Evolutionary conservation across 2,113 vertebrate genomes (phyloP).

Genomic region (Megatriorchis doriae): DNA sequence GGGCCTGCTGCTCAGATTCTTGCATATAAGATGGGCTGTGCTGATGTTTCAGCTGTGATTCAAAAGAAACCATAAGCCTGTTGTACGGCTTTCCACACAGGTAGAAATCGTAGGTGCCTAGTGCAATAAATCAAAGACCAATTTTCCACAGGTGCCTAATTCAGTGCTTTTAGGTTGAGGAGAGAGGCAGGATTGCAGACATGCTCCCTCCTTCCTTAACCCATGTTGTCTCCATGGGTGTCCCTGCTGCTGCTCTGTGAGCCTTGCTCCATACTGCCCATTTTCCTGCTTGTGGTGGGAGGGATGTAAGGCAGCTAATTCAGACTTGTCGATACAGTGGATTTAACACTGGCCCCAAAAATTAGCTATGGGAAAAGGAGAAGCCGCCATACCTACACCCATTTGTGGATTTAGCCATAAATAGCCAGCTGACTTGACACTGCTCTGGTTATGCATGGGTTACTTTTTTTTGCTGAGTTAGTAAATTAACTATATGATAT

Average conservation of each 20-base stretch:
- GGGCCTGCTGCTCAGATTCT: neutral
- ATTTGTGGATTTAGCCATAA: neutral
- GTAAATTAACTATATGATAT: neutral
- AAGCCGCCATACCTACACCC: rapidly evolving
- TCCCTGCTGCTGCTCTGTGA: neutral
- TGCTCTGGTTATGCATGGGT: neutral
- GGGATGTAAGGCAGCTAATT: neutral
- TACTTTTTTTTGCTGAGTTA: neutral
- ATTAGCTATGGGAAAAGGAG: neutral
- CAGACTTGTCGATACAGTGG: neutral
- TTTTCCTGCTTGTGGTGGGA: neutral
- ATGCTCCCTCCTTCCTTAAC: neutral
- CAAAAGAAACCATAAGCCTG: neutral
- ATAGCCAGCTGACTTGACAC: neutral
- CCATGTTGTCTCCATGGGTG: rapidly evolving
- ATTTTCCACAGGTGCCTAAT: neutral
- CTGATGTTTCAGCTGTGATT: neutral
- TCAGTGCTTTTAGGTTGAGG: neutral
- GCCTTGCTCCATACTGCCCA: neutral
- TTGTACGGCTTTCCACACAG: too few relatives aligned
- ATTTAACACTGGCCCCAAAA: neutral
- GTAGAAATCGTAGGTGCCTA: neutral
- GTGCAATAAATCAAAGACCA: neutral
- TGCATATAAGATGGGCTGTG: neutral
- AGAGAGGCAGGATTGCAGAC: neutral